Evolutionary conservation across 2,797 vertebrate species (phyloP).

Genomic region (Danio tinwini): DNA sequence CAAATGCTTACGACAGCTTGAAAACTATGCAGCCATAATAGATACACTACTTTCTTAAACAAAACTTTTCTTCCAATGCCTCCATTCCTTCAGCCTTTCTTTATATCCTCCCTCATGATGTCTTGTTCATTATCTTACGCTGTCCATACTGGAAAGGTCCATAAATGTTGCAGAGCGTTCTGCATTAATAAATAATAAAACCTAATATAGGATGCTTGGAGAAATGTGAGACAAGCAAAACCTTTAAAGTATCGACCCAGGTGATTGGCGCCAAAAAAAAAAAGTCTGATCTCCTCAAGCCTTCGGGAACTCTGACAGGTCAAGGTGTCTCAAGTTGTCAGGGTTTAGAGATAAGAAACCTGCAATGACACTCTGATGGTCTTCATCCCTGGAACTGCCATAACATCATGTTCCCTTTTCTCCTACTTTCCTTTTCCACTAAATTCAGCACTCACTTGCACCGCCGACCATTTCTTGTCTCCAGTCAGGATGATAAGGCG

Average conservation of each 20-base stretch:
- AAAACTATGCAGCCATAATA: not conserved
- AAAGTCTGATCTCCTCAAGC: not conserved
- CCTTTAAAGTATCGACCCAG: not conserved
- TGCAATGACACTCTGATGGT: conserved; percentile 36
- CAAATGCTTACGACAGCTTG: not conserved
- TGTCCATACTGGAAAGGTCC: conserved; percentile 3
- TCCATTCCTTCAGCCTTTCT: conserved; percentile 2
- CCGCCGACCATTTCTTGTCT: conserved; percentile 26
- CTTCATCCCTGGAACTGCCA: conserved; percentile 43
- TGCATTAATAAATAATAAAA: conserved; percentile 34
- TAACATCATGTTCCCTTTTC: conserved; percentile 46
- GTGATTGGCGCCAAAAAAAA: conserved; percentile 29
- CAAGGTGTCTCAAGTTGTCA: conserved; percentile 39
- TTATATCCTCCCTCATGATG: not conserved
- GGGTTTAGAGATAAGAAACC: conserved; percentile 43
- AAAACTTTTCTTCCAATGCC: not conserved
- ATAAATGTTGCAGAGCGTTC: conserved; percentile 13
- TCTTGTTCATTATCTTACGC: not conserved
- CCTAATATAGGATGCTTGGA: conserved; percentile 13
- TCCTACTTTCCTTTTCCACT: conserved; percentile 29
- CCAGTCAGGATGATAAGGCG: conserved; percentile 46
- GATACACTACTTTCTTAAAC: not conserved
- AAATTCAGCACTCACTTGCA: conserved; percentile 48
- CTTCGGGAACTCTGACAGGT: conserved; percentile 25
- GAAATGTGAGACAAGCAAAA: conserved; percentile 24